Percentiles rank a stretch among this genome's conserved stretches.
Evolutionary conservation across 2,888 invertebrate genomes (phyloP).

Genomic region (Troides helena): DNA sequence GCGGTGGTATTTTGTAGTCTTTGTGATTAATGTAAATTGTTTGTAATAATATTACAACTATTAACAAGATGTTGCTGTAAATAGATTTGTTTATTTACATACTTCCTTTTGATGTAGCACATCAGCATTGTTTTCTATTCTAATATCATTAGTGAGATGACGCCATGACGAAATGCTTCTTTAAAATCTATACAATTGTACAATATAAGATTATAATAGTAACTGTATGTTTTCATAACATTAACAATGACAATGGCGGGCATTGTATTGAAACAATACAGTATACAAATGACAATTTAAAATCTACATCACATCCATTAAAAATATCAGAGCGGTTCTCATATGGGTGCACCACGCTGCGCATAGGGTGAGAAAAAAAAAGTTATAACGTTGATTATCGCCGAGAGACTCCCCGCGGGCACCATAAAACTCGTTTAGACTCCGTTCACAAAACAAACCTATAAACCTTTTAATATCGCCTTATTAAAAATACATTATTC

Average conservation of each 20-base stretch:
- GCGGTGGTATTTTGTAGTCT: too few species aligned
- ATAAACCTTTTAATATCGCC: conserved; percentile 16
- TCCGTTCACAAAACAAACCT: conserved; percentile 14
- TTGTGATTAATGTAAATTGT: neutral
- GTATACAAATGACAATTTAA: conserved; percentile 56
- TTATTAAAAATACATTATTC: conserved; percentile 23
- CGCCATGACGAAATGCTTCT: neutral
- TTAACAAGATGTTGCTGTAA: neutral
- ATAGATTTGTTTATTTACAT: neutral
- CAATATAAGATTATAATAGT: conserved; percentile 30
- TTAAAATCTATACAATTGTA: conserved; percentile 29
- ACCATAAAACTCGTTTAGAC: conserved; percentile 23
- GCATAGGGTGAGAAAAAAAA: conserved; percentile 25
- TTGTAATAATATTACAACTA: neutral
- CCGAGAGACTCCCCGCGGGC: conserved; percentile 25
- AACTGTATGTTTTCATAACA: conserved; percentile 31
- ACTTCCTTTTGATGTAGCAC: neutral
- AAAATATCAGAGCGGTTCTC: conserved; percentile 32
- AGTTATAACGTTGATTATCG: conserved; percentile 25
- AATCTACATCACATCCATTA: conserved; percentile 55
- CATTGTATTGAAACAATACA: conserved; percentile 57
- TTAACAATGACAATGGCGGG: conserved; percentile 29
- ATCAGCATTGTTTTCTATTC: conserved; percentile 1
- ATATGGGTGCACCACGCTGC: conserved; percentile 19
- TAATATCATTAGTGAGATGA: conserved; percentile 1